Evolutionary conservation across 2,797 vertebrate genomes (phyloP).

Genomic region (Manis crassicaudata): DNA sequence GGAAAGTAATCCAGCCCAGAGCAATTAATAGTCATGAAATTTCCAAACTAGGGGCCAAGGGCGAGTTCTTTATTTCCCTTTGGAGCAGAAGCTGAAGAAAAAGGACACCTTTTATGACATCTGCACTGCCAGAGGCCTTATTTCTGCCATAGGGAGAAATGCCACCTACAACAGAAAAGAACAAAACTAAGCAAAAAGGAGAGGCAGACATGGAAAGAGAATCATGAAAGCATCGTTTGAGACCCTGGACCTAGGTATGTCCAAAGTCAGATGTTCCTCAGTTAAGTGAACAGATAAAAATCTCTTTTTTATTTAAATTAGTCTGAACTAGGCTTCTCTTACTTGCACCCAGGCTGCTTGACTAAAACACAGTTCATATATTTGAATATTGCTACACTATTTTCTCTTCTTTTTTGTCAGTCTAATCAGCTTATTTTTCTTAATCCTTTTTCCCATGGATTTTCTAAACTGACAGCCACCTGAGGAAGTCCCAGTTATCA

Average conservation of each 20-base stretch:
- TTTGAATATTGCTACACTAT: not conserved
- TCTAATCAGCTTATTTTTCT: conserved; percentile 23
- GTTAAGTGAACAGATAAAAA: not conserved
- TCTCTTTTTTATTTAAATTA: conserved; percentile 9
- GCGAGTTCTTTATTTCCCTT: not conserved
- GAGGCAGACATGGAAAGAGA: not conserved
- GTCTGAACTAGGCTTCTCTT: not conserved
- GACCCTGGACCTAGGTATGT: not conserved
- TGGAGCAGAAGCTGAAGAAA: not conserved
- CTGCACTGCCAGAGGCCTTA: not conserved
- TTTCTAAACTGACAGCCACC: conserved; percentile 8
- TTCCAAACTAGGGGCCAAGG: not conserved
- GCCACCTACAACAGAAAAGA: not conserved
- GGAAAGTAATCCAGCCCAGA: not conserved
- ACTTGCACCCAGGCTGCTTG: not conserved
- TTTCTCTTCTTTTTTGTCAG: not conserved
- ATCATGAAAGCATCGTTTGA: not conserved
- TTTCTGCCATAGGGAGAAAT: not conserved
- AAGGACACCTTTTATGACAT: not conserved
- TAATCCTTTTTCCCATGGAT: not conserved
- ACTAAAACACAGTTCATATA: not conserved
- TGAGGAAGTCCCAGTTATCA: not conserved
- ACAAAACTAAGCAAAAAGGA: not conserved
- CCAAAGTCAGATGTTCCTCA: not conserved
- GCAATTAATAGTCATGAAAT: not conserved